phyloP scores from a whole-genome alignment of 2,888 invertebrate species.

The Dusona sp. region DNA sequence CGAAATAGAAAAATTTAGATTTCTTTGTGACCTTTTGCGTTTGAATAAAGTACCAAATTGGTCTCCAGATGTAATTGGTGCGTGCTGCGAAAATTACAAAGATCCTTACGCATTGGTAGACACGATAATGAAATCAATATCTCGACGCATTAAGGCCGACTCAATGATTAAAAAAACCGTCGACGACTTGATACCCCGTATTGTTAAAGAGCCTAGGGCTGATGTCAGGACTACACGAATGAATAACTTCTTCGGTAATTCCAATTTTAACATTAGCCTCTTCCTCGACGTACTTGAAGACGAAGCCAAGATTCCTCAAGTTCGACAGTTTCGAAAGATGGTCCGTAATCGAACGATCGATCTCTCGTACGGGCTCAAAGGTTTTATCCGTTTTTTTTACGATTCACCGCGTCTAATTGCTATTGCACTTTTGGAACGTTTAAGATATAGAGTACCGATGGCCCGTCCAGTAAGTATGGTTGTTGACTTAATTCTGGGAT shows the following conservation, averaged over 20 bases:
- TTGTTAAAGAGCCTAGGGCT: constrained; percentile 3
- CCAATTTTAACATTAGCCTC: constrained; percentile 63
- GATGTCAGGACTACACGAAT: constrained; percentile 27
- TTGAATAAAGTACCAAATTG: constrained; percentile 66
- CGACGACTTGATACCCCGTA: constrained; percentile 40
- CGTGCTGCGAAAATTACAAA: constrained; percentile 33
- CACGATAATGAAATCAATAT: constrained; percentile 54
- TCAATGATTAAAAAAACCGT: constrained; percentile 46
- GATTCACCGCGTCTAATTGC: constrained; percentile 63
- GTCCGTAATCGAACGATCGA: constrained; percentile 61
- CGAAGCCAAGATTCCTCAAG: constrained; percentile 48
- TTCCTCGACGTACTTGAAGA: constrained; percentile 57
- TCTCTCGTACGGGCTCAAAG: constrained; percentile 66
- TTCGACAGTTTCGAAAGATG: constrained; percentile 46
- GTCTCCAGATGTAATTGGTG: constrained; percentile 54
- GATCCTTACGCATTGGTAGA: constrained; percentile 62
- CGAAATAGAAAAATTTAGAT: constrained; percentile 68
- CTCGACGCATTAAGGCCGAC: constrained; percentile 56
- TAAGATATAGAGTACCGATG: constrained; percentile 67
- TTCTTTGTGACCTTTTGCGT: constrained; percentile 67
- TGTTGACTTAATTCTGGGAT: constrained; percentile 29
- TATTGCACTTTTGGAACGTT: constrained; percentile 66
- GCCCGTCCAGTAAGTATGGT: constrained; percentile 14
- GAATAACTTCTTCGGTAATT: constrained; percentile 58
- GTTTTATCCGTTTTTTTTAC: constrained; percentile 70